Evolutionary conservation across 2,888 invertebrate species (phyloP).

Genomic region (Heliconius aoede): DNA sequence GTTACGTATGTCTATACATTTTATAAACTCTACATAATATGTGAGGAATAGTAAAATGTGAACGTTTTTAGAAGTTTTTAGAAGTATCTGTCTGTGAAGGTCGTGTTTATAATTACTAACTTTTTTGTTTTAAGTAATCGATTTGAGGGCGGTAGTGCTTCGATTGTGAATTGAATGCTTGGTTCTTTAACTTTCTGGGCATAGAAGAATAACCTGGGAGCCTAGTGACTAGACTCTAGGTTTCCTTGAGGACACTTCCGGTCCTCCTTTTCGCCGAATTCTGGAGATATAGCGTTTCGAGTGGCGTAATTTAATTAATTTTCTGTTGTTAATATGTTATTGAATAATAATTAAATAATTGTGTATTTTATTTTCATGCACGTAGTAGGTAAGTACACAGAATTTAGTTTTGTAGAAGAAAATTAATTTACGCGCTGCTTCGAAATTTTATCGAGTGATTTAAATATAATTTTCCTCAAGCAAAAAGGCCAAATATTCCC

Average conservation of each 20-base stretch:
- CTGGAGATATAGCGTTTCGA: too few species aligned
- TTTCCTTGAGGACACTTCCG: too few species aligned
- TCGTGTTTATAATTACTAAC: not conserved
- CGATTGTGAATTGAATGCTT: too few species aligned
- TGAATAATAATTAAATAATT: not conserved
- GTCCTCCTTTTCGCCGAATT: too few species aligned
- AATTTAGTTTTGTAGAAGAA: not conserved
- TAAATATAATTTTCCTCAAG: conserved; percentile 53
- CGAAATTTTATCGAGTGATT: conserved; percentile 52
- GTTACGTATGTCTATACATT: not conserved
- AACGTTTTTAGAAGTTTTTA: not conserved
- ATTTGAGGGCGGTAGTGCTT: not conserved
- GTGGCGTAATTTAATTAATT: too few species aligned
- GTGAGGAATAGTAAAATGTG: not conserved
- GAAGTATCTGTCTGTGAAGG: not conserved
- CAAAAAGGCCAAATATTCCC: conserved; percentile 55
- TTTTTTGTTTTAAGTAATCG: not conserved
- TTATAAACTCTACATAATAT: not conserved
- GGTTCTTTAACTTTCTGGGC: too few species aligned
- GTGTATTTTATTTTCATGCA: not conserved
- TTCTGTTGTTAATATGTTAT: too few species aligned
- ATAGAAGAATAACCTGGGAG: too few species aligned
- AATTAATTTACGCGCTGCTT: conserved; percentile 11
- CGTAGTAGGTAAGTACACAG: too few species aligned
- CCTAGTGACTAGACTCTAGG: too few species aligned